These are phyloP conservation scores for Myotis lucifugus DNA, from an alignment of 2,113 vertebrate genomes.

Conservation along the genomic window DNA sequence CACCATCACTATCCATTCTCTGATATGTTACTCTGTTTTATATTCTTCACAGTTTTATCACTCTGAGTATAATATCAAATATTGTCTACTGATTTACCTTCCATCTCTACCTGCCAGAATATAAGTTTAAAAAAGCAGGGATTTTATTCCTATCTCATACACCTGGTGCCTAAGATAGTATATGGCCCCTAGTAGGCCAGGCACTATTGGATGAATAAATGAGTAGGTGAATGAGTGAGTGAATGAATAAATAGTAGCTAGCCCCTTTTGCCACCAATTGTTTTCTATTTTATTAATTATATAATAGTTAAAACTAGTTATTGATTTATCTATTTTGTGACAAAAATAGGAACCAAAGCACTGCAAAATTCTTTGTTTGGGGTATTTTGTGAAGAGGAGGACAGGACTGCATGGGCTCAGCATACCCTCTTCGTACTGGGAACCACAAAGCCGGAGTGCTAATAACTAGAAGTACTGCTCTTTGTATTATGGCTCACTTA, in stretches of 20 bases:
- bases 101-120: background rate
- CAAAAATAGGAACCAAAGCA: constrained; percentile 46
- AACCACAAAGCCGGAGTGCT: background rate
- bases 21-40: background rate
- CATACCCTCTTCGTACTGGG: background rate
- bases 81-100: background rate
- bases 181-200: background rate
- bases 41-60: constrained; percentile 16
- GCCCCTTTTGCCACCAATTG: background rate
- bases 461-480: constrained; percentile 1
- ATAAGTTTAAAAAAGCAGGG: background rate
- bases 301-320: constrained; percentile 1
- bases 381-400: background rate
- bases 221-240: background rate
- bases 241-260: constrained; percentile 19
- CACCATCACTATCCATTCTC: background rate
- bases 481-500: constrained; percentile 19
- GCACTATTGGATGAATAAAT: background rate
- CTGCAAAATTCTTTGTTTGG: background rate
- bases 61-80: background rate
- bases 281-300: constrained; percentile 38
- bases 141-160: constrained; percentile 27
- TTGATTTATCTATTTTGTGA: background rate
- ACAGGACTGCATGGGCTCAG: background rate
- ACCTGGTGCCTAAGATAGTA: background rate